Conservation (phyloP, 1,140 invertebrate species). For the Plutomurus gul region DNA sequence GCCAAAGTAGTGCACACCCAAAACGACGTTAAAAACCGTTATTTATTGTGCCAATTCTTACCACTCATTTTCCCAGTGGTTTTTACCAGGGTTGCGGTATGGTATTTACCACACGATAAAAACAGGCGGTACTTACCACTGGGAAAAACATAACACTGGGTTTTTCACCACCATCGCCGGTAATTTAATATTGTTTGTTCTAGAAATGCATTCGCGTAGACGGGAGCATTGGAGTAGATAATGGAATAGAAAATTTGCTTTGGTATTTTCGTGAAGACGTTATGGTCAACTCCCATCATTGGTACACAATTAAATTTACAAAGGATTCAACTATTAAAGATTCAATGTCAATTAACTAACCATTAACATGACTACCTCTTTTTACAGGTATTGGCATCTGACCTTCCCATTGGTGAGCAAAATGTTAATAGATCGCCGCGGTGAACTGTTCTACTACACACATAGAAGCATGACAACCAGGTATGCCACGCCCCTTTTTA, state of each 20-base stretch:
- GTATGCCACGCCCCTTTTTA: not conserved
- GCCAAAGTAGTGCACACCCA: too few species aligned
- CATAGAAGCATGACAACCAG: not conserved
- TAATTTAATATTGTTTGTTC: too few species aligned
- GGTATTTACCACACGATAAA: too few species aligned
- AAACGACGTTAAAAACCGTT: too few species aligned
- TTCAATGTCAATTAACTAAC: constrained; percentile 48
- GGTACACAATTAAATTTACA: too few species aligned
- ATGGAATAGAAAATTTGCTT: constrained; percentile 20
- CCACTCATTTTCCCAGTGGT: not conserved
- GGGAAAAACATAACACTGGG: too few species aligned
- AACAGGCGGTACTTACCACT: too few species aligned
- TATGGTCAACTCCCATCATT: constrained; percentile 63
- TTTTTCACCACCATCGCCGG: too few species aligned
- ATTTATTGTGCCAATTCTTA: too few species aligned
- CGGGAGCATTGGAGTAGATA: constrained; percentile 13
- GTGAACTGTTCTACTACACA: constrained; percentile 30
- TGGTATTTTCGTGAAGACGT: constrained; percentile 44
- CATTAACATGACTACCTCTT: not conserved
- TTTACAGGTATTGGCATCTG: not conserved
- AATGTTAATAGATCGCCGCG: not conserved
- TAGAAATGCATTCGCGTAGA: constrained; percentile 29
- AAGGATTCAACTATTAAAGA: constrained; percentile 65
- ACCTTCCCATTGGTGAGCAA: not conserved
- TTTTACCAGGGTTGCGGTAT: too few species aligned